These are phyloP conservation scores for Cerastoderma edule DNA, from an alignment of 2,888 invertebrate genomes.

Conservation along the genomic window DNA sequence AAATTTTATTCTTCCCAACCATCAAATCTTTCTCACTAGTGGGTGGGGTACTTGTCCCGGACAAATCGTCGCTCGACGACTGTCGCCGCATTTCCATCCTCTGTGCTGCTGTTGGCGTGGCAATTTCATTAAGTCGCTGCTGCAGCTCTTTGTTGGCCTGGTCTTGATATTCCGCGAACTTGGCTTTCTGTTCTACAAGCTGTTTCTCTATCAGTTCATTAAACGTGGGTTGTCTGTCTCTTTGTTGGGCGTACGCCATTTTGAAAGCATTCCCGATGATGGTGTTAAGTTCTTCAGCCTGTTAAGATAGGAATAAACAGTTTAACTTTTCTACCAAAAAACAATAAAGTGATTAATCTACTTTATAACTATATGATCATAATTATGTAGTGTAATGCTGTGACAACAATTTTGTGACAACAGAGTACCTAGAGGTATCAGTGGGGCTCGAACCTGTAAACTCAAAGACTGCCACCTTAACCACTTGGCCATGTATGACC, in stretches of 20 bases:
- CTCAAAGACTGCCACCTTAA: too few species aligned
- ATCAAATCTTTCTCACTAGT: slow-evolving; percentile 56
- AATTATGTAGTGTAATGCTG: too few species aligned
- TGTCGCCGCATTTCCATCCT: slow-evolving; percentile 77
- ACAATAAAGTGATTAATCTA: not conserved
- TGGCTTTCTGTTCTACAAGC: slow-evolving; percentile 78
- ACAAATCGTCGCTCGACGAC: slow-evolving; percentile 63
- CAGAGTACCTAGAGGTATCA: too few species aligned
- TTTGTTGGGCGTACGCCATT: slow-evolving; percentile 92
- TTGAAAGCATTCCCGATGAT: slow-evolving; percentile 96
- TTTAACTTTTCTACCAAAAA: not conserved
- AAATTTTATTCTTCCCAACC: slow-evolving; percentile 72
- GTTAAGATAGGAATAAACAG: slow-evolving; percentile 80
- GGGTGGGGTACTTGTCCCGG: slow-evolving; percentile 37
- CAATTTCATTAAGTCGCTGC: slow-evolving; percentile 77
- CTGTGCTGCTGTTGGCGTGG: slow-evolving; percentile 78
- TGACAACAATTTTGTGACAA: too few species aligned
- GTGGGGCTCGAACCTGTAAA: too few species aligned
- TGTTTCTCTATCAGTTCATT: slow-evolving; percentile 82
- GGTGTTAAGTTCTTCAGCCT: slow-evolving; percentile 94
- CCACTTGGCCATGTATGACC: too few species aligned
- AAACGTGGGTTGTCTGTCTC: slow-evolving; percentile 80
- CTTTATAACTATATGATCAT: not conserved
- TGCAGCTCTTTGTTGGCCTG: slow-evolving; percentile 75
- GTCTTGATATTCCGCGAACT: slow-evolving; percentile 76